Base-by-base conservation (phyloP, 2,888 invertebrate species). In the Beris chalybata region DNA sequence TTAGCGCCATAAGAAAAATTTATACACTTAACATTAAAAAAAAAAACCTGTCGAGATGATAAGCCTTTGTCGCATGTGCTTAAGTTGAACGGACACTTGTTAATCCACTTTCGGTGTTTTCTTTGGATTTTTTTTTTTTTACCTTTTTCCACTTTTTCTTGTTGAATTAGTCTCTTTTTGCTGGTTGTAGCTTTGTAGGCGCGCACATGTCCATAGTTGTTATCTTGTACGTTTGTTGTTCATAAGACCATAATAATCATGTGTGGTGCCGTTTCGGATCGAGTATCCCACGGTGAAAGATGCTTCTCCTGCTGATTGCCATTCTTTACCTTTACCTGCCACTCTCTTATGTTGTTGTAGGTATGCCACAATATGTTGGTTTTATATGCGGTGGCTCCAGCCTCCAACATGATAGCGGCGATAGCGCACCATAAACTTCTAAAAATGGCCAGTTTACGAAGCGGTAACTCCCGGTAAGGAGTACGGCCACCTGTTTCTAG, bases 91-190 rank as follows among this genome's bases (percentile, higher is more conserved):
- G 38, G 7, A 4, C 38, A 38, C 38, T 38, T 32, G 32, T 50
- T 59, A 59, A 59, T 59, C 48, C 59, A 59, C 59, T 59, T 59
- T 59, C 59, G 59, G 59, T 59, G 38, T 44, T 56, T 44, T 4
- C n/a, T 15, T 13, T 7, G 30, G 4, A 44, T 4, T 7, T 43
- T 56, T 56, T 56, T 56, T 56, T 44, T 12, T 56, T 32, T 52
- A 6, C 32, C 11, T 4, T 3, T 15, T 13, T 7, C 11, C 12
- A 44, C 7, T 7, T 43, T 56, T 56, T 56, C 3, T 22, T 44
- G 4, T 56, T 32, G 13, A 6, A 9, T 5, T 31, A n/a, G 54
- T 54, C 22, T 31, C 32, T 12, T 12, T 30, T 32, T 54, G 12
- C 7, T 53, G 53, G 53, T 22, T 13, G 22, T 53, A 30, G 32